Evolutionary conservation across 2,113 vertebrate genomes (phyloP), one percentile per base, ranked within the genome.

Genomic region (Orthonyx spaldingii): DNA sequence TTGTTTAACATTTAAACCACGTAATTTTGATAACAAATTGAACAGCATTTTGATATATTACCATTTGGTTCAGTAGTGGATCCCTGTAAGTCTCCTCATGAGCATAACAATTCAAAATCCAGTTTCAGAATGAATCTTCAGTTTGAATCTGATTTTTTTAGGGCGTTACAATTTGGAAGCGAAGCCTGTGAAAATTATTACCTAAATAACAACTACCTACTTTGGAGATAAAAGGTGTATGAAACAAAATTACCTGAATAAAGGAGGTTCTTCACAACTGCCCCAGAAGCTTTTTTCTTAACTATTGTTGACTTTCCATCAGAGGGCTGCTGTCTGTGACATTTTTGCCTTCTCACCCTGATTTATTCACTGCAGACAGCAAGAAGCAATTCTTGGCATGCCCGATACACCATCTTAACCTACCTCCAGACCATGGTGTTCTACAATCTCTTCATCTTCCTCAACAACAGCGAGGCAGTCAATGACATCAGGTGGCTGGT

Each of bases 361-460:
- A 13, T 9, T 68, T 24, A 7, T 88, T 96, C 50, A 85, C 95
- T 92, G 64, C 97, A 99, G 99, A 99, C 99, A 85, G 98, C 99
- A 87, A 98, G 98, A 96, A 99, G 98, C 98, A 99, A 98, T 98
- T 99, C 99, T 83, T 99, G 99, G 99, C 99, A 99, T 59, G 99
- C 99, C 46, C 98, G 99, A 72, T 99, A 99, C 93, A 99, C 99
- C 27, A 98, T 99, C 86, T 96, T 99, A 96, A 99, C 99, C 97
- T 99, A 99, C 98, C 98, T 99, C 97, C 99, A 99, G 98, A 99
- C 99, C 57, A 99, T 99, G 99, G 99, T 99, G 55, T 99, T 99
- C 97, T 99, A 99, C 98, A 99, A 99, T 97, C 98, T 99, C 87
- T 99, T 99, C 98, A 98, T 99, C 97, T 99, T 99, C 97, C 98